These are phyloP conservation scores for Drosophila mauritiana DNA, from an alignment of 1,140 invertebrate species.

Conservation along the genomic window DNA sequence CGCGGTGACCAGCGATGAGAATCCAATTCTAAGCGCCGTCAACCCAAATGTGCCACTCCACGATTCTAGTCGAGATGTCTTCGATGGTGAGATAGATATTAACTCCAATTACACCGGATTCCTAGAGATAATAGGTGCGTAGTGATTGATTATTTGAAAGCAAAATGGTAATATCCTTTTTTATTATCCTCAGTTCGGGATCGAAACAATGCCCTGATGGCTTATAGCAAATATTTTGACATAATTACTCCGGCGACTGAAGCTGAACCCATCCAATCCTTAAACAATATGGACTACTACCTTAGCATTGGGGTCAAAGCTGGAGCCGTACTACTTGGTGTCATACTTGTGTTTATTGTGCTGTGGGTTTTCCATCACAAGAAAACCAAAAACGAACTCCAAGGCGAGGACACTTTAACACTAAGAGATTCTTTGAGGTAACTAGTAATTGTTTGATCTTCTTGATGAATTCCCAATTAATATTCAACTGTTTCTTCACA, in stretches of 20 bases:
- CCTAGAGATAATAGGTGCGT: conserved; percentile 90
- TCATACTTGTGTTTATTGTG: conserved; percentile 88
- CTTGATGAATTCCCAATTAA: background rate
- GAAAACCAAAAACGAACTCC: conserved; percentile 88
- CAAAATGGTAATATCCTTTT: background rate
- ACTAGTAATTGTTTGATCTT: conserved; percentile 32
- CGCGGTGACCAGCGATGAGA: conserved; percentile 42
- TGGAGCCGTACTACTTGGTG: conserved; percentile 87
- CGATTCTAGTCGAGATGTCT: conserved; percentile 73
- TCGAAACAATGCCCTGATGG: conserved; percentile 80
- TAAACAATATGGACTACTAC: conserved; percentile 66
- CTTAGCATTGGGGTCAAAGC: conserved; percentile 85
- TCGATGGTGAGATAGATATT: conserved; percentile 90
- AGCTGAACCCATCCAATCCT: conserved; percentile 57
- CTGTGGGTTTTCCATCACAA: conserved; percentile 90
- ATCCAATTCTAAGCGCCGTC: conserved; percentile 14
- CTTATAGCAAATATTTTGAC: conserved; percentile 87
- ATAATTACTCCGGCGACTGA: conserved; percentile 84
- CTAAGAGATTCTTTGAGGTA: conserved; percentile 89
- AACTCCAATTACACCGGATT: conserved; percentile 93
- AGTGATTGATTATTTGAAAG: background rate
- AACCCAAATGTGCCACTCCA: conserved; percentile 21
- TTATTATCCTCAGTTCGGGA: conserved; percentile 58
- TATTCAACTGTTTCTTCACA: background rate
- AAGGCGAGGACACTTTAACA: conserved; percentile 91